Percentiles rank a stretch among this genome's conserved stretches.
phyloP scores from a whole-genome alignment of 2,888 invertebrate species.

The Diaphora mendica region DNA sequence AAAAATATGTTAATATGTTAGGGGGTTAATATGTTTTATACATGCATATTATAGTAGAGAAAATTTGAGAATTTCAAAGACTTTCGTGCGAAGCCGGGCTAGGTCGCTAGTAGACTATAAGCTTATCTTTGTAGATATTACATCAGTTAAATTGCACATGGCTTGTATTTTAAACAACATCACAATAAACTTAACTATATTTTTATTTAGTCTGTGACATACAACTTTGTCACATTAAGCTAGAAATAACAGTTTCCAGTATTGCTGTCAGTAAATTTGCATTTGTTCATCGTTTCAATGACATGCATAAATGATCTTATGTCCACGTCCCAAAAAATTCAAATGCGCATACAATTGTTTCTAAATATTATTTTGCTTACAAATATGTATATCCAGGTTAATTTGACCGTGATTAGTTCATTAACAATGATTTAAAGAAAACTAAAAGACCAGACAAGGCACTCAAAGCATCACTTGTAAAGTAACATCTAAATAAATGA shows the following conservation, averaged over 20 bases:
- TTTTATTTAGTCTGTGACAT: neutral
- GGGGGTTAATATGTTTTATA: no score
- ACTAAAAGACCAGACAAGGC: neutral
- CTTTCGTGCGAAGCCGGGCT: no score
- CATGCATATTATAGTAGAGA: no score
- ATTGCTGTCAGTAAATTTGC: neutral
- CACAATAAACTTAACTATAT: neutral
- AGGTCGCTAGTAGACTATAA: no score
- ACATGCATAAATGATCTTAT: neutral
- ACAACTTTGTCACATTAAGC: neutral
- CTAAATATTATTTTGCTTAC: neutral
- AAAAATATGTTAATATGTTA: no score
- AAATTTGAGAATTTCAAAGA: no score
- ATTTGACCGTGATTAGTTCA: neutral
- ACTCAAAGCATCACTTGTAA: neutral
- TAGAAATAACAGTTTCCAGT: neutral
- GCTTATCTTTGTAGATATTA: no score
- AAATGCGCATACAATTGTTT: neutral
- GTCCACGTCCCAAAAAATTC: neutral
- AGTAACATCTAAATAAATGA: no score
- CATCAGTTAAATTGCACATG: neutral
- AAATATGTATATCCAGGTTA: neutral
- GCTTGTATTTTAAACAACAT: neutral
- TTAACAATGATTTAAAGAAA: neutral
- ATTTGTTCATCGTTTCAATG: neutral